Base-by-base conservation (phyloP, 2,113 vertebrate genomes). In the Arizona elegans region DNA sequence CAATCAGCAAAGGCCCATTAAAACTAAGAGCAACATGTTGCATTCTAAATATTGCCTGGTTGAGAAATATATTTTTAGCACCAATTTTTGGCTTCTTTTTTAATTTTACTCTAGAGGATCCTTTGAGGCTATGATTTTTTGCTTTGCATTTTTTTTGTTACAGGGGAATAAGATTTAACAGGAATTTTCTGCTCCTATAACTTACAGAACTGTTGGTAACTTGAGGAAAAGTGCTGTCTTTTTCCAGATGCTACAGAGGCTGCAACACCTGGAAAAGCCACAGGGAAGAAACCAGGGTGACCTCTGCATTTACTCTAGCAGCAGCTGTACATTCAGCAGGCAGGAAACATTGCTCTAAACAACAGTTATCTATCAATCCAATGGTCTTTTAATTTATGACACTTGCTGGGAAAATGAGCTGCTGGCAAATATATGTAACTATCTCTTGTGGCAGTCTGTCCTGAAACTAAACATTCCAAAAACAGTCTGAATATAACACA, bases 241-340 rank as follows among this genome's bases (percentile, higher is more conserved):
- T 96, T 90, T 87, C 96, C 98, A 98, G 97, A 95, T 97, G 97
- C 96, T 97, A 92, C 95, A 47, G 90, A 56, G 65, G 95, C 92
- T 11, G 43, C 58, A 97, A 96, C 97, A 98, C 97, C 97, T 98
- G 97, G 96, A 96, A 19, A 50, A 58, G 86, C 97, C 0, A 95
- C 96, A 17, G 97, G 97, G 92, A 53, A 94, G 94, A 94, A 96
- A 92, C 55, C 92, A 53, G 95, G 94, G 93, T 97, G 96, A 97
- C 97, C 97, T 94, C 94, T 95, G 94, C 92, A 88, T 89, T 93
- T 95, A 93, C 93, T 92, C 86, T 96, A 55, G 93, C 89, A 96
- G 94, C 95, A 93, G 94, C 93, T 95, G 96, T 65, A 95, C 92
- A 52, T 96, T 92, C 92, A 93, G 95, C 91, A 50, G 38, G 38